Percentiles rank a stretch among this genome's conserved stretches.
phyloP scores from a whole-genome alignment of 1,140 invertebrate genomes.

The Stegodyphus dumicola region DNA sequence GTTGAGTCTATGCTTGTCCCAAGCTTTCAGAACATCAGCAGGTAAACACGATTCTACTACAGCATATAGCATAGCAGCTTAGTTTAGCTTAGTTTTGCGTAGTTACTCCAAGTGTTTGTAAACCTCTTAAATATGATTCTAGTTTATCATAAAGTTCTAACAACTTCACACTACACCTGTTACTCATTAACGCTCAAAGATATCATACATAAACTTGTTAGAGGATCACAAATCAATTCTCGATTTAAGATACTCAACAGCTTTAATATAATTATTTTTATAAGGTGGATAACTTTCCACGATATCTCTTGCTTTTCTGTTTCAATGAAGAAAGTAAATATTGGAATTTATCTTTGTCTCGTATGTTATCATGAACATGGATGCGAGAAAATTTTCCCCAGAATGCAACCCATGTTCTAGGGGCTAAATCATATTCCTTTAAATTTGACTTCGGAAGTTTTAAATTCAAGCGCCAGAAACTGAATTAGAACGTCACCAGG shows the following conservation, averaged over 20 bases:
- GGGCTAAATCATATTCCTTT: conserved; percentile 21
- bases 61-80: background rate
- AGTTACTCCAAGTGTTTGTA: background rate
- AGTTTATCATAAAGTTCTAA: background rate
- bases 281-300: conserved; percentile 29
- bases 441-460: conserved; percentile 20
- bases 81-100: background rate
- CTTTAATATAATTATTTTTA: conserved; percentile 22
- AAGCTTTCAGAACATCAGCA: background rate
- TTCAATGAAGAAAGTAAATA: conserved; percentile 23
- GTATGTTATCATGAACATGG: conserved; percentile 12
- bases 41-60: conserved; percentile 1
- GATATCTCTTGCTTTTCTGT: conserved; percentile 6
- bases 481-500: too few relatives aligned
- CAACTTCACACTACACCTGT: background rate
- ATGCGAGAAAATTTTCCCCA: conserved; percentile 32
- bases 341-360: conserved; percentile 40
- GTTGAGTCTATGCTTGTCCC: background rate
- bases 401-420: conserved; percentile 27
- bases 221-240: background rate
- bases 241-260: background rate
- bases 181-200: background rate
- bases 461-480: background rate
- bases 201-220: background rate
- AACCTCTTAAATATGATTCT: background rate